Percentiles rank a stretch among this genome's conserved stretches.
phyloP scores from a whole-genome alignment of 2,113 vertebrate genomes.

The Leucoraja erinaceus region DNA sequence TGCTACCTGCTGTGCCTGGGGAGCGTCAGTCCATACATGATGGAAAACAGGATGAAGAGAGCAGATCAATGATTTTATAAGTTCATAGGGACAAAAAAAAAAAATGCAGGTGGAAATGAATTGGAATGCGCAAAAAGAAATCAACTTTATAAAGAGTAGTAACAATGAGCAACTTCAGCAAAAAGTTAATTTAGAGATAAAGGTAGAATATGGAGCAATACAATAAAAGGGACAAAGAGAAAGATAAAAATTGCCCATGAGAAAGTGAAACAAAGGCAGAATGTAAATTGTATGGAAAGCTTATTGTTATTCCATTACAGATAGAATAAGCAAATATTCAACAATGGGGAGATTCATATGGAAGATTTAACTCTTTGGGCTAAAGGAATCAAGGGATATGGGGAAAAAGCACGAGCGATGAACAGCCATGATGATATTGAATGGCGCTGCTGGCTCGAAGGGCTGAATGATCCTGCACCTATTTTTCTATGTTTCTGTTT shows the following conservation, averaged over 20 bases:
- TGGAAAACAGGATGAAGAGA: not conserved
- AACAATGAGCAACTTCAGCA: not conserved
- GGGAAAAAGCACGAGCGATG: too few species aligned
- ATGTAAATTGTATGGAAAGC: not conserved
- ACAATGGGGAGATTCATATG: not conserved
- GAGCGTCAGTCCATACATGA: too few species aligned
- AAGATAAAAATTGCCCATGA: not conserved
- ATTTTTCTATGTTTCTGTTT: too few species aligned
- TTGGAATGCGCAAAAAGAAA: not conserved
- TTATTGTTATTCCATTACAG: not conserved
- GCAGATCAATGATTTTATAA: not conserved
- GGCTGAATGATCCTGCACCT: too few species aligned
- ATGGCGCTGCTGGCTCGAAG: too few species aligned
- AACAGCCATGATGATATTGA: too few species aligned
- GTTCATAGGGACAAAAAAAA: not conserved
- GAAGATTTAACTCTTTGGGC: not conserved
- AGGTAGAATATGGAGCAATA: not conserved
- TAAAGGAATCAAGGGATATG: too few species aligned
- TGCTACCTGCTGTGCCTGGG: too few species aligned
- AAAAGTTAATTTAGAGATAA: not conserved
- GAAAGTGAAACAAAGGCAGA: not conserved
- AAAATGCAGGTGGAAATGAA: not conserved
- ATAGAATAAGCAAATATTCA: not conserved
- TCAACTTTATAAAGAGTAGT: not conserved
- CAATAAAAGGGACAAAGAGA: not conserved